phyloP scores from a whole-genome alignment of 37 sponge, comb jelly and placozoan genomes.

The Chondrilla cf. caribensis region DNA sequence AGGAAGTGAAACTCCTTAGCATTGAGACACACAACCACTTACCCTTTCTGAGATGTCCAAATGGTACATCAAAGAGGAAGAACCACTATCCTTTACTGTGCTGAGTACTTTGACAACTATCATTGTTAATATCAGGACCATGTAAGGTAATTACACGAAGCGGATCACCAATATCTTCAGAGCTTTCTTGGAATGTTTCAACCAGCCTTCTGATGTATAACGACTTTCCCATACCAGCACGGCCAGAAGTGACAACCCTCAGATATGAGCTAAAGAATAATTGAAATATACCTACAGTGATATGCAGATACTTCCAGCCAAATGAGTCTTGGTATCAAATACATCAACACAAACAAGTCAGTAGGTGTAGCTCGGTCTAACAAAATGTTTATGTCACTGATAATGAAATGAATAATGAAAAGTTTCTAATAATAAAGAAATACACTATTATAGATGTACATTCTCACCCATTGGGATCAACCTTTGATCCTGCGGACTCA shows the following conservation, averaged over 20 bases:
- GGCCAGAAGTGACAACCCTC: constrained; percentile 51
- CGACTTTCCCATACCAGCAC: constrained; percentile 78
- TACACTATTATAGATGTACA: neutral
- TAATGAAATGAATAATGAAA: too few relatives aligned
- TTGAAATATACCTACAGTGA: too few relatives aligned
- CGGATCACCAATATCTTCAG: neutral
- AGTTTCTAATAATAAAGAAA: neutral
- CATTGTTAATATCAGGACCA: constrained; percentile 49
- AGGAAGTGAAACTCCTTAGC: too few relatives aligned
- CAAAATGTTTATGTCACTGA: too few relatives aligned
- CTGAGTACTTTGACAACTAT: constrained; percentile 37
- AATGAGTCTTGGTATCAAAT: too few relatives aligned
- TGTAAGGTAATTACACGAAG: constrained; percentile 54
- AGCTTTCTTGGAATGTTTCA: constrained; percentile 7
- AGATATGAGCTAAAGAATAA: constrained; percentile 48
- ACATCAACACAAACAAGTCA: too few relatives aligned
- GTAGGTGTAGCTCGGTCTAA: too few relatives aligned
- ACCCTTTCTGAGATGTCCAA: constrained; percentile 58
- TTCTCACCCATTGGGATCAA: too few relatives aligned
- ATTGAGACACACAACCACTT: too few relatives aligned
- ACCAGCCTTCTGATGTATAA: constrained; percentile 47
- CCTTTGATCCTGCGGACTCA: too few relatives aligned
- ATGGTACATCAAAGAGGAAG: constrained; percentile 38
- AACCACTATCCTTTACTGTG: too few relatives aligned
- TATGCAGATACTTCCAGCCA: too few relatives aligned